phyloP scores from a whole-genome alignment of 2,113 vertebrate genomes.

The Willisornis vidua region DNA sequence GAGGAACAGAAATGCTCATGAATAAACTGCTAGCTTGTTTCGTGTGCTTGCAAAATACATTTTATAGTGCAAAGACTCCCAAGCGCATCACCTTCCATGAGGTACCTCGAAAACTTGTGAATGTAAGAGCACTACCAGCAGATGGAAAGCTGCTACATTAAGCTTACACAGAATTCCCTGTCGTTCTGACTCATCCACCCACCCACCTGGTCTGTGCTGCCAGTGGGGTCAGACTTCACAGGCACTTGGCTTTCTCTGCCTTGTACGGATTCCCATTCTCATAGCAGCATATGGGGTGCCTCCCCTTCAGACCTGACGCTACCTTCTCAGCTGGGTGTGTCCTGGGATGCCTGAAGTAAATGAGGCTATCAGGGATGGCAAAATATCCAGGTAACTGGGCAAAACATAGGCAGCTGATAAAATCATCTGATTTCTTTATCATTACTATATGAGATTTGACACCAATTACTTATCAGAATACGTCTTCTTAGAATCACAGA shows the following conservation, averaged over 20 bases:
- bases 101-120: not conserved
- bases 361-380: not conserved
- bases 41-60: not conserved
- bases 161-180: not conserved
- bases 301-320: not conserved
- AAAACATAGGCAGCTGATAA: not conserved
- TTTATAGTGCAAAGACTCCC: not conserved
- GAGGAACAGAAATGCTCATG: not conserved
- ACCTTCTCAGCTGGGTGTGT: not conserved
- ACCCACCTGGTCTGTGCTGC: not conserved
- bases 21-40: not conserved
- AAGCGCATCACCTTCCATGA: not conserved
- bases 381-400: not conserved
- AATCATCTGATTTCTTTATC: not conserved
- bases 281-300: rapidly evolving
- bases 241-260: not conserved
- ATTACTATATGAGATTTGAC: not conserved
- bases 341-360: not conserved
- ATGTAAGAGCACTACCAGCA: not conserved
- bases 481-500: not conserved
- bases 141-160: not conserved
- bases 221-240: not conserved
- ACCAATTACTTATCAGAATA: not conserved
- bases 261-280: not conserved
- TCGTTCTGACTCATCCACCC: not conserved